phyloP scores from a whole-genome alignment of 2,113 vertebrate species.

The Clinocottus analis region DNA sequence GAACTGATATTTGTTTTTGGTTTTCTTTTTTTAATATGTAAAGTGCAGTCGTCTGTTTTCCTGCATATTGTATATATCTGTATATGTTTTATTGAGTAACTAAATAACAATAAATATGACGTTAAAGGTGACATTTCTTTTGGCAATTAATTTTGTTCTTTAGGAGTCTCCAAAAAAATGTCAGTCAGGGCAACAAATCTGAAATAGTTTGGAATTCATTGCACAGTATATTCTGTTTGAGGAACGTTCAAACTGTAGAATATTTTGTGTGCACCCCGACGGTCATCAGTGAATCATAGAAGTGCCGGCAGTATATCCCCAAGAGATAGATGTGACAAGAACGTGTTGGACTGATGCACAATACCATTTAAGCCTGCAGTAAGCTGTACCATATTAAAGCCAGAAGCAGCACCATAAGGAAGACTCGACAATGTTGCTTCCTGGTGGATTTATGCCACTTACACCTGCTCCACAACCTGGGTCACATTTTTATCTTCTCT shows the following conservation, averaged over 20 bases:
- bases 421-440: slow-evolving; percentile 30
- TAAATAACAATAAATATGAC: slow-evolving; percentile 99
- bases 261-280: slow-evolving; percentile 20
- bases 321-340: slow-evolving; percentile 66
- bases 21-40: slow-evolving; percentile 95
- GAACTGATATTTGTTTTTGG: slow-evolving; percentile 91
- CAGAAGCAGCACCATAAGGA: slow-evolving; percentile 35
- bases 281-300: slow-evolving; percentile 45
- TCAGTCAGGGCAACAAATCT: not conserved
- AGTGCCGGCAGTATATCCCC: slow-evolving; percentile 42
- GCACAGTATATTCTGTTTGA: slow-evolving; percentile 5
- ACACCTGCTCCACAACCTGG: slow-evolving; percentile 35
- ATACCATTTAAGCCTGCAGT: slow-evolving; percentile 63
- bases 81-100: slow-evolving; percentile 99
- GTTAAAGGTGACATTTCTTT: slow-evolving; percentile 91
- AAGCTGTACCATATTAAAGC: slow-evolving; percentile 42
- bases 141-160: slow-evolving; percentile 2
- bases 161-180: not conserved
- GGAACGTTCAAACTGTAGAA: slow-evolving; percentile 22
- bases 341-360: slow-evolving; percentile 58
- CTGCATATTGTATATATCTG: slow-evolving; percentile 99
- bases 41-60: slow-evolving; percentile 99
- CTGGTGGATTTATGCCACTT: slow-evolving; percentile 53
- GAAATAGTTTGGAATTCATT: not conserved
- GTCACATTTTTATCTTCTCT: slow-evolving; percentile 18